These are phyloP conservation scores for Macrophya alboannulata DNA, from an alignment of 2,888 invertebrate species.

Conservation along the genomic window DNA sequence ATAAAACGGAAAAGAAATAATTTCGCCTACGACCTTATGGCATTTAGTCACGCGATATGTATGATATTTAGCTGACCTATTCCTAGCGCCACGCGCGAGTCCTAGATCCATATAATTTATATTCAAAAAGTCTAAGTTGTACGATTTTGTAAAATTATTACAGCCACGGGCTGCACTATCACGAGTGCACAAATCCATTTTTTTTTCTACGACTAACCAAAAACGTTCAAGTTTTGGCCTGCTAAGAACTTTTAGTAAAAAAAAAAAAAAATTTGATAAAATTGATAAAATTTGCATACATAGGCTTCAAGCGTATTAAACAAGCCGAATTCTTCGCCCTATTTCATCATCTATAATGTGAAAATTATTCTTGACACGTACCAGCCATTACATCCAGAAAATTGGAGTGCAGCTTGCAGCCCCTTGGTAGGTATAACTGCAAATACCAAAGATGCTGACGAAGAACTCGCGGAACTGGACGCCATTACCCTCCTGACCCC, in stretches of 20 bases:
- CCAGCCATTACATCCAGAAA: neutral
- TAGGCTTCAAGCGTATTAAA: neutral
- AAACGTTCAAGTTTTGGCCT: neutral
- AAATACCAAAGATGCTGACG: slow-evolving; percentile 47
- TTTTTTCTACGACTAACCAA: neutral
- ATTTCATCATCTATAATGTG: slow-evolving; percentile 7
- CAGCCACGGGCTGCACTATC: neutral
- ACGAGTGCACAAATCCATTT: neutral
- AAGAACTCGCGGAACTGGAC: slow-evolving; percentile 19
- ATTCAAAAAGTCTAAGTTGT: neutral
- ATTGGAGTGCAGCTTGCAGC: neutral
- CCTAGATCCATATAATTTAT: neutral
- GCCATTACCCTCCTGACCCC: slow-evolving; percentile 45
- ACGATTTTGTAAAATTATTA: neutral
- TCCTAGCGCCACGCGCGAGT: neutral
- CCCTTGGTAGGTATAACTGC: slow-evolving; percentile 15
- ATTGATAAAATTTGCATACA: neutral
- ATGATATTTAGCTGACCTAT: neutral
- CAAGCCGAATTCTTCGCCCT: neutral
- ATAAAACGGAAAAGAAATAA: too few species aligned
- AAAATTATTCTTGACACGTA: slow-evolving; percentile 49
- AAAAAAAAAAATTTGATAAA: too few species aligned
- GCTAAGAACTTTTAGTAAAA: neutral
- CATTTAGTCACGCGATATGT: neutral
- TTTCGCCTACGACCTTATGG: too few species aligned